phyloP scores from a whole-genome alignment of 2,888 invertebrate genomes.

The Synergus umbraculus region DNA sequence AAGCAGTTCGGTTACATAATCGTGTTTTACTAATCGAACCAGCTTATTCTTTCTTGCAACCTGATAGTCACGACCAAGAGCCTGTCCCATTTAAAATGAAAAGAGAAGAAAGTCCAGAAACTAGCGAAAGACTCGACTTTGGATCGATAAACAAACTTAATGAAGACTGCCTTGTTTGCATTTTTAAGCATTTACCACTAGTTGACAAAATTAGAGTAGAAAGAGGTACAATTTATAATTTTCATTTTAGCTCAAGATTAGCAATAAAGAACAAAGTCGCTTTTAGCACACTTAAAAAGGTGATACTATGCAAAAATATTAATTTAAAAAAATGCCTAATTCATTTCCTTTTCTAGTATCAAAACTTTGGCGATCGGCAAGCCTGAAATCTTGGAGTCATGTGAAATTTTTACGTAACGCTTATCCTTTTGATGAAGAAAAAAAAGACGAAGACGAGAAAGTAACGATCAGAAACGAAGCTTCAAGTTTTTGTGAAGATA shows the following conservation, averaged over 20 bases:
- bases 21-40: constrained; percentile 7
- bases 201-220: constrained; percentile 7
- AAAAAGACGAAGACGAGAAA: not conserved
- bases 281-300: no score
- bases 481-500: not conserved
- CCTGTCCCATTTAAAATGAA: not conserved
- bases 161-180: not conserved
- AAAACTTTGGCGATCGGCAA: not conserved
- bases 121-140: not conserved
- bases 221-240: not conserved
- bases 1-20: constrained; percentile 7
- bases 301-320: no score
- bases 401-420: constrained; percentile 4
- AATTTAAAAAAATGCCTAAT: not conserved
- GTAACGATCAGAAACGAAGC: not conserved
- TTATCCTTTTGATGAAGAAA: not conserved
- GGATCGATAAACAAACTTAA: not conserved
- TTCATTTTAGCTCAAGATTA: no score
- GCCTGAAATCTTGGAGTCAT: not conserved
- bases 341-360: not conserved
- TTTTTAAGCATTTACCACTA: constrained; percentile 1
- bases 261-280: no score
- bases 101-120: constrained; percentile 2
- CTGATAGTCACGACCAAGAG: not conserved
- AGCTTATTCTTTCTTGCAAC: constrained; percentile 4